Percentiles rank a stretch among this genome's conserved stretches.
These are phyloP conservation scores for Merluccius polli DNA, from an alignment of 2,797 vertebrate species.

Conservation along the genomic window DNA sequence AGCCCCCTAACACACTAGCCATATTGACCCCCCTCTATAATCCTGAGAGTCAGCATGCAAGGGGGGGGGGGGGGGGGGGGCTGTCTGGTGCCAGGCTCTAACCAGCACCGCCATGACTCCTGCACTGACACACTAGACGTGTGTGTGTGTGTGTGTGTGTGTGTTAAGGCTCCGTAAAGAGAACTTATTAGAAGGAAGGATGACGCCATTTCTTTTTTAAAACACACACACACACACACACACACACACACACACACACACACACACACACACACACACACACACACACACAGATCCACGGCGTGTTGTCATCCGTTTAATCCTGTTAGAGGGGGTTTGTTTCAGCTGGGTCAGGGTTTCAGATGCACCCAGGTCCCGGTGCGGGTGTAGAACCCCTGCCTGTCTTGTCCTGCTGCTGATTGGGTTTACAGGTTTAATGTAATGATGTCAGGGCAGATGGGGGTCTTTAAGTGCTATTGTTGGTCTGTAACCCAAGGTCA, in stretches of 20 bases:
- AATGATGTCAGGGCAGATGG: constrained; percentile 49
- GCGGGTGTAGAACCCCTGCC: not conserved
- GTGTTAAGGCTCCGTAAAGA: not conserved
- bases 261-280: constrained; percentile 19
- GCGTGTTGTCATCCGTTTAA: constrained; percentile 65
- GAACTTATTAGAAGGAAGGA: constrained; percentile 51
- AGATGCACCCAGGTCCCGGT: not conserved
- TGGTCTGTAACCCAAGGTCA: constrained; percentile 15
- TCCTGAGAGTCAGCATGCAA: constrained; percentile 71
- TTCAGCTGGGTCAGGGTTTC: constrained; percentile 65
- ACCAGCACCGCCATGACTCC: constrained; percentile 66
- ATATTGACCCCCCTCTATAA: constrained; percentile 48
- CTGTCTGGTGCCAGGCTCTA: constrained; percentile 71
- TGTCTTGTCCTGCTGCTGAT: constrained; percentile 25
- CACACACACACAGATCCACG: constrained; percentile 36
- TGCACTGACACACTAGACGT: constrained; percentile 40
- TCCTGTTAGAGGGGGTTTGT: constrained; percentile 60
- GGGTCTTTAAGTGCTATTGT: constrained; percentile 26
- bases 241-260: constrained; percentile 32
- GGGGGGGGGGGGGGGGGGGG: constrained; percentile 59
- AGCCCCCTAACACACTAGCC: constrained; percentile 25
- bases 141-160: constrained; percentile 18
- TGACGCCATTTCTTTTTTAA: constrained; percentile 59
- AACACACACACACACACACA: constrained; percentile 16
- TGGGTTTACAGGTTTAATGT: constrained; percentile 32